phyloP scores from a whole-genome alignment of 2,113 vertebrate species.

The Anas platyrhynchos region DNA sequence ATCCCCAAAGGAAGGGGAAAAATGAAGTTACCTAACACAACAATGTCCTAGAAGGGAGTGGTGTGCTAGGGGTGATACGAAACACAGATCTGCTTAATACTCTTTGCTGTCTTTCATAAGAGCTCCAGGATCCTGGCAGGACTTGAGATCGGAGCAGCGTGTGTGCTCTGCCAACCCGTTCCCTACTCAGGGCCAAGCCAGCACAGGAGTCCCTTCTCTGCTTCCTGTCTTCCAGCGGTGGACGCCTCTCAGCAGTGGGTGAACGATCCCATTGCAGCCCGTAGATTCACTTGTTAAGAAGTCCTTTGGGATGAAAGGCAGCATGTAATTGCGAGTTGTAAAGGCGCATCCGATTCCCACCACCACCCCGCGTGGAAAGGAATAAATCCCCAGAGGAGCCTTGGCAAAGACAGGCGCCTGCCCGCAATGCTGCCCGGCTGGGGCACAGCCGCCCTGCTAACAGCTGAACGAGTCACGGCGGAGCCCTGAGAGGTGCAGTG shows the following conservation, averaged over 20 bases:
- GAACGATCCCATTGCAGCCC: neutral
- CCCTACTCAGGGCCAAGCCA: neutral
- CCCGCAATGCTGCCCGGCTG: neutral
- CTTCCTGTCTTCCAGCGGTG: slow-evolving; percentile 16
- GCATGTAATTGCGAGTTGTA: slow-evolving; percentile 49
- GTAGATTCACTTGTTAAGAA: neutral
- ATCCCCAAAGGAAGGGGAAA: neutral
- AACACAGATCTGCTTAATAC: neutral
- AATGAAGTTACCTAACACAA: neutral
- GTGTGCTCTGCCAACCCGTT: neutral
- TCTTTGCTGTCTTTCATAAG: neutral
- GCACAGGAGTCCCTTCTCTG: slow-evolving; percentile 1
- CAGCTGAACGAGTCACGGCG: neutral
- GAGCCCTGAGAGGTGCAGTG: neutral
- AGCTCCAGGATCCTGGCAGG: neutral
- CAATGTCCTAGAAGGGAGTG: neutral
- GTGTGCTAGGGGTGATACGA: neutral
- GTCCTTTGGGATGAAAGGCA: slow-evolving; percentile 23
- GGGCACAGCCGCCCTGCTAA: neutral
- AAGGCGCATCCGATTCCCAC: slow-evolving; percentile 39
- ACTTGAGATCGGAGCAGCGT: neutral
- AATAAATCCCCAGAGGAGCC: slow-evolving; percentile 23
- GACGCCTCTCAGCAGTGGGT: neutral
- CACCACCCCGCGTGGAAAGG: neutral
- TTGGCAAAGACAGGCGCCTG: neutral